Percentiles rank a stretch among this genome's conserved stretches.
Conservation (phyloP, 2,797 vertebrate species). For the Coccyzus lansbergi region DNA sequence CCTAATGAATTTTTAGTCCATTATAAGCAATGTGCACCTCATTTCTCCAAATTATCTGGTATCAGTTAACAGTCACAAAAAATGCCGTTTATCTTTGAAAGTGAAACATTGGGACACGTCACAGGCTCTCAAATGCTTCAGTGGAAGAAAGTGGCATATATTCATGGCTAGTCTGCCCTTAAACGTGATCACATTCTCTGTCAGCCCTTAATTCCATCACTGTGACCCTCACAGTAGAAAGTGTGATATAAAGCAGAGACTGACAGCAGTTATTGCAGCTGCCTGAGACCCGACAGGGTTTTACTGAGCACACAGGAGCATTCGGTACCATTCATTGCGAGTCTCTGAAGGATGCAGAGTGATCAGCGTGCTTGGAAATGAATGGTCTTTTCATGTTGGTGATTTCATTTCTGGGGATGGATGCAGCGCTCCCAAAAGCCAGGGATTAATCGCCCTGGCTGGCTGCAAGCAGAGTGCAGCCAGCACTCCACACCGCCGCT, state of each 20-base stretch:
- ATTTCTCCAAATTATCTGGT: not conserved
- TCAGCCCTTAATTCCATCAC: not conserved
- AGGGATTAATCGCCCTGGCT: conserved; percentile 28
- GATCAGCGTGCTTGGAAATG: conserved; percentile 1
- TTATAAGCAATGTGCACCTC: not conserved
- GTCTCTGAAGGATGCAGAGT: conserved; percentile 11
- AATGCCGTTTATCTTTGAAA: not conserved
- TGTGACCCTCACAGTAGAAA: not conserved
- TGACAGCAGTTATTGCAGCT: not conserved
- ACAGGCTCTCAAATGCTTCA: not conserved
- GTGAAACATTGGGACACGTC: not conserved
- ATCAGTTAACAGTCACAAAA: not conserved
- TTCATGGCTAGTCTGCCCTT: not conserved
- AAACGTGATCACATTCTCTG: not conserved
- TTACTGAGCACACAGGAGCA: not conserved
- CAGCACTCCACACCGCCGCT: not conserved
- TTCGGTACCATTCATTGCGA: not conserved
- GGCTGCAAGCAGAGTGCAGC: not conserved
- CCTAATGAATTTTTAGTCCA: not conserved
- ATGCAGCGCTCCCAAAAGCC: not conserved
- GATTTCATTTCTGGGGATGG: conserved; percentile 47
- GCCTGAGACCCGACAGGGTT: not conserved
- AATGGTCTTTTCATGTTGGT: conserved; percentile 46
- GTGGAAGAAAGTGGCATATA: not conserved
- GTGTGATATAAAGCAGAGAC: not conserved